These are phyloP conservation scores for Arizona elegans DNA, from an alignment of 2,113 vertebrate species.

Conservation along the genomic window DNA sequence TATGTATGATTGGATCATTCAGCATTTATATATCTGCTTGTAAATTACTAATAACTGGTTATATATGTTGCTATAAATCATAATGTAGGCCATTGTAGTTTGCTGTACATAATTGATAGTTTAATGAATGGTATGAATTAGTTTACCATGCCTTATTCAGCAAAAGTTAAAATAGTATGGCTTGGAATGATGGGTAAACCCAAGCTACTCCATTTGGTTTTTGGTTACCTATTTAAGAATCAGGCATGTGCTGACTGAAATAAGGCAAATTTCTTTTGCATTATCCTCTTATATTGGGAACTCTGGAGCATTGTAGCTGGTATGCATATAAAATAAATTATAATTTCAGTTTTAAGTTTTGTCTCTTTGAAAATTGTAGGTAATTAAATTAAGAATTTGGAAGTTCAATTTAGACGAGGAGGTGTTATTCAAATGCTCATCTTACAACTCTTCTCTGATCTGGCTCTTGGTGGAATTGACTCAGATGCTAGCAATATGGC, in stretches of 20 bases:
- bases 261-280: neutral
- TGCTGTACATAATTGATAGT: neutral
- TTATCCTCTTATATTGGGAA: neutral
- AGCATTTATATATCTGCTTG: neutral
- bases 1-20: neutral
- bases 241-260: neutral
- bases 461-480: conserved; percentile 22
- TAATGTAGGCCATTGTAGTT: neutral
- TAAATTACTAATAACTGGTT: neutral
- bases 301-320: neutral
- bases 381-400: neutral
- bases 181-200: neutral
- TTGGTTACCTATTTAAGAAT: neutral
- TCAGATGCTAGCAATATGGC: neutral
- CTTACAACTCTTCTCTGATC: neutral
- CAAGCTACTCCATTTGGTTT: neutral
- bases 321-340: neutral
- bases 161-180: neutral
- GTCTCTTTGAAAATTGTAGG: conserved; percentile 18
- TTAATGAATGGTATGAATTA: neutral
- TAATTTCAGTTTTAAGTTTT: conserved; percentile 9
- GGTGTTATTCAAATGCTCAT: neutral
- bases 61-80: neutral
- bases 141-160: neutral
- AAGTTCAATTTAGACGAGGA: neutral